Conservation (phyloP, 2,113 vertebrate genomes). For the Patagioenas fasciata region DNA sequence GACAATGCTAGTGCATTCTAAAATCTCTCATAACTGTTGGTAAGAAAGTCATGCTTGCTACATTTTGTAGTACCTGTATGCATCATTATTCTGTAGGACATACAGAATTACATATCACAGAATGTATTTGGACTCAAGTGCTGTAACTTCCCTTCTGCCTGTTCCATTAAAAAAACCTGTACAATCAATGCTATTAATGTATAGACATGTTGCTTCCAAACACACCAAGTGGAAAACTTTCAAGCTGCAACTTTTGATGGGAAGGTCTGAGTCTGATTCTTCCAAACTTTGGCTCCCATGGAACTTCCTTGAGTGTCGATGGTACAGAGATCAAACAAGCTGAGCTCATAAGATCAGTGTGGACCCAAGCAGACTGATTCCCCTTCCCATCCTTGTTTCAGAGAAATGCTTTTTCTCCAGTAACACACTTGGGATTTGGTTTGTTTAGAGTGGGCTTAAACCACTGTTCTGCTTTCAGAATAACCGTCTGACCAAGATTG, state of each 20-base stretch:
- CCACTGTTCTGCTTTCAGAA: slow-evolving; percentile 76
- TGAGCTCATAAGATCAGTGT: fast-evolving
- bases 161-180: background rate
- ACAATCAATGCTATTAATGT: fast-evolving
- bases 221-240: background rate
- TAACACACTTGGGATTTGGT: background rate
- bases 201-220: background rate
- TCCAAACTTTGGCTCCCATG: background rate
- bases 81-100: fast-evolving
- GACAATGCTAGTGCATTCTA: background rate
- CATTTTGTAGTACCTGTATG: fast-evolving
- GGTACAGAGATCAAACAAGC: background rate
- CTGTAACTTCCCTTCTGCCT: background rate
- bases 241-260: background rate
- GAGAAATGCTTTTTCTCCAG: background rate
- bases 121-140: background rate
- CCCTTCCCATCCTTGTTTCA: background rate
- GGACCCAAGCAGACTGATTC: background rate
- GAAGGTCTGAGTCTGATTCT: background rate
- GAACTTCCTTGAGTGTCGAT: background rate
- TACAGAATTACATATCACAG: background rate
- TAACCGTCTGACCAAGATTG: slow-evolving; percentile 96
- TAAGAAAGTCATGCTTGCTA: fast-evolving
- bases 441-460: background rate
- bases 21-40: background rate